phyloP scores from a whole-genome alignment of 1,140 invertebrate genomes.

The Macrobrachium nipponense region DNA sequence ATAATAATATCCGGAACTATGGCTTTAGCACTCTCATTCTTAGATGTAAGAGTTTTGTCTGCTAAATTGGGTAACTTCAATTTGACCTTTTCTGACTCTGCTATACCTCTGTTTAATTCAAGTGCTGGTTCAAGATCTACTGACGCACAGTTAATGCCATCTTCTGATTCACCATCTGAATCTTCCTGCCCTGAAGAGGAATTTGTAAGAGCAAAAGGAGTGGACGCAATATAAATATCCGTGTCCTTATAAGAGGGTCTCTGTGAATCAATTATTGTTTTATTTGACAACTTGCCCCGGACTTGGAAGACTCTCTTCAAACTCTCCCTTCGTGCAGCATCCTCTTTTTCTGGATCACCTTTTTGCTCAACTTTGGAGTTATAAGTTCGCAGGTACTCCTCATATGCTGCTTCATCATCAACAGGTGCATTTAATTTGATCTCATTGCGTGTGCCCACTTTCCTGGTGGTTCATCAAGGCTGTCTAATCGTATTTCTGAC shows the following conservation, averaged over 20 bases:
- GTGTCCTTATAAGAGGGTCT: conserved; percentile 35
- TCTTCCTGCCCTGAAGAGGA: conserved; percentile 20
- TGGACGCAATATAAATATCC: conserved; percentile 36
- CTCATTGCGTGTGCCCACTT: conserved; percentile 45
- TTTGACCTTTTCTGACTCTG: not conserved
- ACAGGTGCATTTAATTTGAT: conserved; percentile 34
- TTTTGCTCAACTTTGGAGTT: not conserved
- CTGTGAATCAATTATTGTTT: conserved; percentile 46
- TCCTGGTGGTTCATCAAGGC: conserved; percentile 13
- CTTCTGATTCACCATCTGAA: conserved; percentile 39
- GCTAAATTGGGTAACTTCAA: too few species aligned
- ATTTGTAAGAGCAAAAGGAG: conserved; percentile 41
- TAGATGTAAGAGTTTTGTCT: not conserved
- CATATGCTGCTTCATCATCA: not conserved
- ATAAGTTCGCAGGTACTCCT: not conserved
- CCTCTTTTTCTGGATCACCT: conserved; percentile 24
- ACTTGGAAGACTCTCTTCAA: conserved; percentile 51
- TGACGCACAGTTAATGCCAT: conserved; percentile 31
- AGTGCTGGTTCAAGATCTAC: conserved; percentile 10
- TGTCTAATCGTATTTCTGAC: conserved; percentile 51
- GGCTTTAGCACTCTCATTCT: not conserved
- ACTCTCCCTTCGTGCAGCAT: conserved; percentile 36
- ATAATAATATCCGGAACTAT: conserved; percentile 21
- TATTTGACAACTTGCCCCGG: conserved; percentile 47
- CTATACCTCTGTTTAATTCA: not conserved